Base-by-base conservation (phyloP, 2,113 vertebrate species). In the Panthera uncia region DNA sequence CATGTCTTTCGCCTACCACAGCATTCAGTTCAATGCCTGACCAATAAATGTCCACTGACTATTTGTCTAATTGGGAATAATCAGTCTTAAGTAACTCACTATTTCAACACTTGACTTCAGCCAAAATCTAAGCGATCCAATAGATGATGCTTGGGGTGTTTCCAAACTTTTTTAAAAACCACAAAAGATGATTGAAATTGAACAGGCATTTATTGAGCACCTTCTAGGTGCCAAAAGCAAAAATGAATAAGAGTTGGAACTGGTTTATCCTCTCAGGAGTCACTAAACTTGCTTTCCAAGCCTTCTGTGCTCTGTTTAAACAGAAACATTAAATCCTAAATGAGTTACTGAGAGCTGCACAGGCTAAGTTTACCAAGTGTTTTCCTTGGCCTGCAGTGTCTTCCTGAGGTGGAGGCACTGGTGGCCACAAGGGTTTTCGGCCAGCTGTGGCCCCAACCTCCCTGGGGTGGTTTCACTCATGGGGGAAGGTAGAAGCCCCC, bases 101-200 rank as follows among this genome's bases (percentile, higher is more conserved):
- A 85, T 98, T 98, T 98, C 97, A 98, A 96, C 97, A 98, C 96
- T 94, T 97, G 93, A 91, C 93, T 82, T 92, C 66, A 38, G 96
- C 97, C 97, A 96, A 94, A 94, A 95, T 95, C 95, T 82, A 82
- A 97, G 85, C 90, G 91, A 91, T 92, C 81, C 94, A 98, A 92
- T 48, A 96, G 88, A 96, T 69, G 92, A 78, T 94, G 81, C 81
- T 82, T 97, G 88, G 81, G 84, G 61, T 73, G 27, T 92, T 97
- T 94, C 95, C 97, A 97, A 91, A 52, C n/a, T 88, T 92, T 97
- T 90, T 63, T 0, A 18, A 82, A 96, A 98, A 94, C 94, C 97
- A 95, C 97, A 97, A 92, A 97, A 97, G 91, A 97, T 97, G 94
- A 97, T 68, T 97, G 92, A 97, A 97, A 97, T 97, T 93, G 91